Percentiles rank a stretch among this genome's conserved stretches.
phyloP scores from a whole-genome alignment of 2,113 vertebrate species.

The Meleagris gallopavo region DNA sequence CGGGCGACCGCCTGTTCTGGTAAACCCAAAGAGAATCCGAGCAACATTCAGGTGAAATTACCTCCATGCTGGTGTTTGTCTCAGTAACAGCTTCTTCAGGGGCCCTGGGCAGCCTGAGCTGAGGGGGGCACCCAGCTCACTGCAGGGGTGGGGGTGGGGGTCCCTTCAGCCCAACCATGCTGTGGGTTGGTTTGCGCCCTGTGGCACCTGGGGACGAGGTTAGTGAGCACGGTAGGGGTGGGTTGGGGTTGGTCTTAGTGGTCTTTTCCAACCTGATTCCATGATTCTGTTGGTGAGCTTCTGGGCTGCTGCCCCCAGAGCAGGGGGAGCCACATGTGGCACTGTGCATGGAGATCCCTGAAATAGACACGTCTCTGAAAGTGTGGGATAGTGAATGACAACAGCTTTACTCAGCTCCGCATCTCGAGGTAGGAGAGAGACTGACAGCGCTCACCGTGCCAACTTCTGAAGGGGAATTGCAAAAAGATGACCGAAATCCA shows the following conservation, averaged over 20 bases:
- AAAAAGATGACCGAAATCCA: not conserved
- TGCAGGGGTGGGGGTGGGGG: no score
- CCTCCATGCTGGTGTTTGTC: not conserved
- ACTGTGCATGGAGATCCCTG: not conserved
- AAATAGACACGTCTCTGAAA: not conserved
- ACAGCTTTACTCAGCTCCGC: not conserved
- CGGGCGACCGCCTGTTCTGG: not conserved
- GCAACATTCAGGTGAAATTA: not conserved
- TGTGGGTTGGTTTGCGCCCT: no score
- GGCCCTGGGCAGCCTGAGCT: no score
- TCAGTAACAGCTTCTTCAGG: not conserved
- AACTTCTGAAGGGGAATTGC: not conserved
- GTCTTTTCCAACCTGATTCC: not conserved
- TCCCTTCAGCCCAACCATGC: no score
- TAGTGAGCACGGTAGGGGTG: no score
- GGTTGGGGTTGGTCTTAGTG: no score
- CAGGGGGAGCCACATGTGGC: rapidly evolving
- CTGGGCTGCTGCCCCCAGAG: not conserved
- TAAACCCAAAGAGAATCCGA: not conserved
- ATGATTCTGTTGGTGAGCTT: rapidly evolving
- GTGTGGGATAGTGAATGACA: not conserved
- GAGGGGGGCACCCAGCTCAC: no score
- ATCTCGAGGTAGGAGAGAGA: not conserved
- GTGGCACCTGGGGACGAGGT: no score
- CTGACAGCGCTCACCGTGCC: not conserved